Base-by-base conservation (phyloP, 2,113 vertebrate genomes). In the Scortum barcoo region DNA sequence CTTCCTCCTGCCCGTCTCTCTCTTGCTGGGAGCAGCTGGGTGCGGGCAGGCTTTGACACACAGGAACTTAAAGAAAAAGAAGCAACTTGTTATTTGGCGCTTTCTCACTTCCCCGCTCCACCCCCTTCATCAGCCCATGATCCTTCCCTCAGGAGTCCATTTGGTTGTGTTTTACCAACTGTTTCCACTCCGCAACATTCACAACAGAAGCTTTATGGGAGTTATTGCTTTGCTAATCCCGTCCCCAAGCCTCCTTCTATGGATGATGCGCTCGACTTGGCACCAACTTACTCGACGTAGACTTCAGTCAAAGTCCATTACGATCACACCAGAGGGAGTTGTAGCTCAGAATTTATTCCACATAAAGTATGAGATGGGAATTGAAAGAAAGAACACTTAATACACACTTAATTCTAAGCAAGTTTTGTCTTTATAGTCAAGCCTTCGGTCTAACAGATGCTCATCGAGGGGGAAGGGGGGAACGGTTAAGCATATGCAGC, bases 151-250 rank as follows among this genome's bases (percentile, higher is more conserved):
- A 71, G 70, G 80, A 70, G 58, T 72, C 72, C 67, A 68, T 78
- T 88, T 53, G 69, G 66, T 76, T 69, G 26, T 68, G 67, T 72
- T 86, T 69, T 42, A 79, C 78, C 72, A 80, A 82, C 42, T 75
- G 68, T 80, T 89, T 76, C 57, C 78, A 20, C 61, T 70, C 36
- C 0, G 26, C 61, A 78, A 14, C 58, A 6, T 86, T 81, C 51
- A 62, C 53, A 61, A 57, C 65, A 75, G 76, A 77, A 20, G 75
- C 57, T 76, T 83, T 48, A 80, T 73, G 33, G 26, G 36, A 62
- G 44, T 60, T 50, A 73, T 19, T 72, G 60, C 72, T 60, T 80
- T 81, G 77, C 75, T 86, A 70, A 84, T 85, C 83, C 58, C 16
- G 60, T 82, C 72, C 66, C 38, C 61, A 44, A 73, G 69, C 68